Evolutionary conservation across 2,797 vertebrate species (phyloP).

Genomic region (Ataeniobius toweri): DNA sequence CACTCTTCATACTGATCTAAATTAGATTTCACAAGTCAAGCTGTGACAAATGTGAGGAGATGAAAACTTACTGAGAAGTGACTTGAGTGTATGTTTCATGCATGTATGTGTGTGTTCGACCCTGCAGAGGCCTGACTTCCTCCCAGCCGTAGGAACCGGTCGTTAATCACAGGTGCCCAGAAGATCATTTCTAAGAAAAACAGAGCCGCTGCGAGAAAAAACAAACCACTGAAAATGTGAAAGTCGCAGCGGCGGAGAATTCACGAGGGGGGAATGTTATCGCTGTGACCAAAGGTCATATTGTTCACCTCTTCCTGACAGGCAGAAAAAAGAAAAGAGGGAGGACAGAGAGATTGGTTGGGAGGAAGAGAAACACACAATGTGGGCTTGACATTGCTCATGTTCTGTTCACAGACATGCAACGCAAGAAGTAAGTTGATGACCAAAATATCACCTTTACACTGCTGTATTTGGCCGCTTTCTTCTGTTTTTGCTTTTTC

Average conservation of each 20-base stretch:
- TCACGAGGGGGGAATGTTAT: slow-evolving; percentile 76
- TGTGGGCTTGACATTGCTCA: slow-evolving; percentile 33
- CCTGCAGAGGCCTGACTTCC: slow-evolving; percentile 37
- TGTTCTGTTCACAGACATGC: not conserved
- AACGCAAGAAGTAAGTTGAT: not conserved
- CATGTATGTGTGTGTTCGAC: slow-evolving; percentile 22
- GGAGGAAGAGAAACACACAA: slow-evolving; percentile 56
- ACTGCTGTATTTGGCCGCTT: not conserved
- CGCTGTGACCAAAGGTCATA: slow-evolving; percentile 74
- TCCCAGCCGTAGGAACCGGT: slow-evolving; percentile 35
- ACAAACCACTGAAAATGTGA: slow-evolving; percentile 67
- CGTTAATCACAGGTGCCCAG: slow-evolving; percentile 68
- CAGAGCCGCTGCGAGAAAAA: slow-evolving; percentile 60
- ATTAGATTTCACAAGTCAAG: not conserved
- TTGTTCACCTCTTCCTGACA: slow-evolving; percentile 82
- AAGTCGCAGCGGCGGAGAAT: slow-evolving; percentile 53
- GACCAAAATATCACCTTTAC: not conserved
- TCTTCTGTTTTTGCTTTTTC: no score
- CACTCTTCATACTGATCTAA: slow-evolving; percentile 15
- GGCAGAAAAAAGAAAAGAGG: slow-evolving; percentile 32
- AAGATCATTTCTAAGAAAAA: slow-evolving; percentile 72
- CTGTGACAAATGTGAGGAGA: slow-evolving; percentile 10
- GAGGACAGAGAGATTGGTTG: slow-evolving; percentile 62
- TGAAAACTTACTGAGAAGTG: not conserved
- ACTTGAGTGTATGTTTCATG: not conserved